Evolutionary conservation across 1,140 invertebrate species (phyloP), one percentile per base, ranked within the genome.

Genomic region (Drosophila simulans): DNA sequence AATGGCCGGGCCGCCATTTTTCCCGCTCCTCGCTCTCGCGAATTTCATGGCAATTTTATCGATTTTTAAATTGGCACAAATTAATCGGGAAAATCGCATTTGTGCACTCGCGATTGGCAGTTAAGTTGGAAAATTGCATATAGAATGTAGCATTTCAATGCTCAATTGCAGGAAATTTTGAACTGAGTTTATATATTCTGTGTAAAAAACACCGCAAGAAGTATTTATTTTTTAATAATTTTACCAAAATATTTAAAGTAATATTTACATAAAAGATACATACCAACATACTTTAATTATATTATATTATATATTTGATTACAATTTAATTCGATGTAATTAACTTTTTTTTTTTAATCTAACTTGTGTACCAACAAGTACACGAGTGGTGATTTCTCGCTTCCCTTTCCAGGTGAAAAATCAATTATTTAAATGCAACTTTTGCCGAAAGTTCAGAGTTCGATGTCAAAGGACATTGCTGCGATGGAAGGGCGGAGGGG

Each of bases 361-460:
- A 49, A 49, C 46, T 31, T 17, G 15, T 31, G 2, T 20, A n/a
- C 5, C 3, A 58, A 48, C 11, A 49, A 34, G 7, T 20, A 15
- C 17, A 17, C 0, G 17, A 17, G 17, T 34, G 37, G 25, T 8
- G 22, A 11, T 52, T 20, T 7, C 11, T 1, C 13, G 7, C 22
- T 49, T n/a, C 35, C 35, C 68, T 56, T 56, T 11, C 37, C 34
- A 34, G 13, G 57, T 35, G 53, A 25, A 80, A 72, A 80, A 85
- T 85, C 66, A 85, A 80, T 84, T 84, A 84, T 84, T 84, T 69
- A 85, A 85, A 85, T 85, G 62, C 65, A 66, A 35, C 40, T 54
- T 57, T 64, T 31, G 35, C 43, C 8, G 70, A 66, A 68, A 77
- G 73, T 77, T 81, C 68, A 63, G 43, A 73, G 62, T 73, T 77